Evolutionary conservation across 2,113 vertebrate species (phyloP), one percentile per base, ranked within the genome.

Genomic region (Pachypanchax playfairii): DNA sequence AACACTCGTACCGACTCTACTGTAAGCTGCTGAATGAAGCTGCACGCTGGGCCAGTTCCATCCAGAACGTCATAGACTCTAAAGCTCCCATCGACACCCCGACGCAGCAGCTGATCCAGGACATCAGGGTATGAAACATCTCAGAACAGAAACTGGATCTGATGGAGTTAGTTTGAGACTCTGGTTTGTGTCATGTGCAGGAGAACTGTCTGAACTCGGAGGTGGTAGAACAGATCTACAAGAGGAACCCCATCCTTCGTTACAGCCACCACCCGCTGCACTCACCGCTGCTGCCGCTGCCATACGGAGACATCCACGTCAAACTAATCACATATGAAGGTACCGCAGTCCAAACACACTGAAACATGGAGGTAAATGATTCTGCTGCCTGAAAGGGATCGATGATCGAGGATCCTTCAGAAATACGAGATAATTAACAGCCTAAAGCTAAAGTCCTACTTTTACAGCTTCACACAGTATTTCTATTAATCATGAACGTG

Each of bases 141-240:
- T 56, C 0, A 43, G 9, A 0, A 22, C 15, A 21, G 22, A 47
- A 25, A 47, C 9, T 0, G 10, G 5, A 4, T 22, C 11, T n/a
- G n/a, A n/a, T n/a, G n/a, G n/a, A n/a, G n/a, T n/a, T n/a, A n/a
- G n/a, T 7, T 31, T 10, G 2, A 10, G 29, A 9, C 21, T 17
- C 22, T 15, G 7, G 12, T 13, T 25, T 25, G 46, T 24, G 69
- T 10, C 51, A 28, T 42, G 70, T 71, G 51, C 74, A 99, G 97
- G 97, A 99, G 89, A 99, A 99, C 90, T 96, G 94, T 79, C 88
- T 98, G 76, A 99, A 98, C 82, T 59, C 79, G 0, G 97, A 98
- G 13, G 96, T 99, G 48, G 95, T 98, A 71, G 96, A 98, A 73
- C 97, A 99, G 91, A 96, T 98, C 73, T 98, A 95, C 82, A 96